These are phyloP conservation scores for Alethe castanea DNA, from an alignment of 2,113 vertebrate genomes.

Conservation along the genomic window DNA sequence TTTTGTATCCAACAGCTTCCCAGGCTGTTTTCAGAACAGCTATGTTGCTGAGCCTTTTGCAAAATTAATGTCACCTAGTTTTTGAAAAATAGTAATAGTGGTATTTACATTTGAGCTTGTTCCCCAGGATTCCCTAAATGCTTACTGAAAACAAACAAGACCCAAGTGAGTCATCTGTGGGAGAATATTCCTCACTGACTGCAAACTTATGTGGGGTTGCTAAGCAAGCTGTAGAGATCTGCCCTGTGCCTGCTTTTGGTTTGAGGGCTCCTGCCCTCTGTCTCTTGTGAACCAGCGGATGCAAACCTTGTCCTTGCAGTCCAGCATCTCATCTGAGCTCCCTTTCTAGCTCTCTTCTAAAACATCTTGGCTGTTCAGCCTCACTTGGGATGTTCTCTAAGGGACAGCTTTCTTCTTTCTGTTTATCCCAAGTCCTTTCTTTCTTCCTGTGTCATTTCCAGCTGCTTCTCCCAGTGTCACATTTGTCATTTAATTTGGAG, in stretches of 20 bases:
- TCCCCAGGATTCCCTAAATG: neutral
- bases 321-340: neutral
- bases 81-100: neutral
- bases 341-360: neutral
- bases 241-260: fast-evolving
- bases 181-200: neutral
- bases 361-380: neutral
- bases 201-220: neutral
- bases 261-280: neutral
- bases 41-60: neutral
- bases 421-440: neutral
- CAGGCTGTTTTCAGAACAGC: neutral
- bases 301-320: neutral
- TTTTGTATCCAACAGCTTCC: neutral
- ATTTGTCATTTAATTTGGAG: neutral
- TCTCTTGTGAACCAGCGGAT: fast-evolving
- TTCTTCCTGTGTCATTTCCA: neutral
- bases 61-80: neutral
- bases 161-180: neutral
- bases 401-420: neutral
- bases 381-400: neutral
- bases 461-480: neutral
- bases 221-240: neutral
- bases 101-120: neutral
- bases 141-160: neutral